These are phyloP conservation scores for Syngnathus typhle DNA, from an alignment of 2,113 vertebrate species.

Conservation along the genomic window DNA sequence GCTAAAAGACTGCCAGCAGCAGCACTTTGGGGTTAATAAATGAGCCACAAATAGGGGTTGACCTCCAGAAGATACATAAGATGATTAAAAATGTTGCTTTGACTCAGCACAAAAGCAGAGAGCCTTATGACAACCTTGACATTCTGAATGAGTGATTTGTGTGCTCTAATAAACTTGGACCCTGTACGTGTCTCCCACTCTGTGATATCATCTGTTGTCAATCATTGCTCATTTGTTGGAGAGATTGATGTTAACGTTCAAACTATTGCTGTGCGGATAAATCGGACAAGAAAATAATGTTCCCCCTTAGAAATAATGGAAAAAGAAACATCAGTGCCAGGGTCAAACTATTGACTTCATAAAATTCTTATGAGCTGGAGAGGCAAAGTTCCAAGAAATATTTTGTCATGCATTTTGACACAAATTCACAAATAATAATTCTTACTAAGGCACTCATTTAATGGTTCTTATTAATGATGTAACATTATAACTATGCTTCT, in stretches of 20 bases:
- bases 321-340: not conserved
- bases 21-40: conserved; percentile 68
- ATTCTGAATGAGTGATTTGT: conserved; percentile 65
- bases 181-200: conserved; percentile 17
- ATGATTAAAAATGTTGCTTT: conserved; percentile 66
- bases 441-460: too few species aligned
- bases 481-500: not conserved
- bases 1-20: conserved; percentile 44
- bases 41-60: conserved; percentile 61
- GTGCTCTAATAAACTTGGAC: conserved; percentile 57
- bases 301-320: not conserved
- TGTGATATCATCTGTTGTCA: conserved; percentile 26
- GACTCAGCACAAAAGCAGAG: conserved; percentile 47
- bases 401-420: not conserved
- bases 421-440: not conserved
- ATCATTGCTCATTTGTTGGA: conserved; percentile 37
- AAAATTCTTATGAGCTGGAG: not conserved
- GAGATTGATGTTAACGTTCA: conserved; percentile 51
- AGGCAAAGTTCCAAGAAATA: not conserved
- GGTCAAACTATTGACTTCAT: not conserved
- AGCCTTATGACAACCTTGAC: conserved; percentile 57
- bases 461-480: not conserved
- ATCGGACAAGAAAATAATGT: conserved; percentile 34
- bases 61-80: conserved; percentile 57
- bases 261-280: conserved; percentile 42